Base-by-base conservation (phyloP, 1,140 invertebrate genomes). In the Nomia melanderi region DNA sequence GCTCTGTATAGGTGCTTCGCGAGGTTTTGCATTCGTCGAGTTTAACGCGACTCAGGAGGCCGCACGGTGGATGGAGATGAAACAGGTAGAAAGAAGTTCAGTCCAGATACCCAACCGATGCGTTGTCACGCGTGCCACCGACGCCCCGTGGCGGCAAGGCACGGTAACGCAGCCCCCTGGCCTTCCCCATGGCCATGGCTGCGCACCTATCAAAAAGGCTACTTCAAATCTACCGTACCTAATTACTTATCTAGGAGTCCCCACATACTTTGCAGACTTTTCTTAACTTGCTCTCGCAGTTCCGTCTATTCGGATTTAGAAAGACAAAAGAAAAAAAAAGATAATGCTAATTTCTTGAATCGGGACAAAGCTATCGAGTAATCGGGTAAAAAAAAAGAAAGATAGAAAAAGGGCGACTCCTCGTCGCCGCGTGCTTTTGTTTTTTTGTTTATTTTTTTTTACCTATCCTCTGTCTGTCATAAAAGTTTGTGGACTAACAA, bases 21-120 rank as follows among this genome's bases (percentile, higher is more conserved):
- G 96, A 92, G 96, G 96, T 93, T 97, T 98, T 94, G 97, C 97
- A 92, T 98, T 98, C 95, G 96, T 98, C 93, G 98, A 98, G 94
- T 99, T 99, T 96, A 94, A 95, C 92, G 95, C 95, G 91, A 94
- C 97, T 89, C 95, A 95, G 92, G 97, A 98, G 94, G 97, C 98
- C 86, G 95, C 95, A 91, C 94, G 95, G 87, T 98, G 97, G 96
- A 98, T 98, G 96, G 97, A 98, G 92, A 94, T 95, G 93, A 98
- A 97, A 95, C 96, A 98, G 96, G 97, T 98, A 96, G 91, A 91
- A 92, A 88, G 89, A 91, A 90, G 90, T 91, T 91, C 87, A 91
- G 87, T 90, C 90, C 90, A 91, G 87, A 87, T 87, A 86, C 88
- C 87, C 87, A 87, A 88, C 87, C 86, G 89, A 92, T 91, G 89